Percentiles rank a stretch among this genome's conserved stretches.
Conservation (phyloP, 2,797 vertebrate genomes). For the Galaxias olidus region DNA sequence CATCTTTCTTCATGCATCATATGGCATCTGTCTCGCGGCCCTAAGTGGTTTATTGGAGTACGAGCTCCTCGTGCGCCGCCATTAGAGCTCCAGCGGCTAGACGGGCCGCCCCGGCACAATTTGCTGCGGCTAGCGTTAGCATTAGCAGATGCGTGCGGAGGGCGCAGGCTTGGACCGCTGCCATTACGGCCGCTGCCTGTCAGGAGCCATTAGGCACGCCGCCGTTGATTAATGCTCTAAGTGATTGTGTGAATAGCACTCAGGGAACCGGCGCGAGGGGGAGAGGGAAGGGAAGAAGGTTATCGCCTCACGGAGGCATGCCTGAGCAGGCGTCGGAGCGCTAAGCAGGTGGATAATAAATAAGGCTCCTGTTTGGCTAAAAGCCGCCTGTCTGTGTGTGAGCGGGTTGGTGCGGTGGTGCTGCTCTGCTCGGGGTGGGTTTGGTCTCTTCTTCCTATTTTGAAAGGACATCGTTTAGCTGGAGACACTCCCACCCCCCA, state of each 20-base stretch:
- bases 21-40: constrained; percentile 62
- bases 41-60: constrained; percentile 78
- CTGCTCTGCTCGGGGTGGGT: constrained; percentile 30
- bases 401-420: constrained; percentile 37
- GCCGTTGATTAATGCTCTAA: constrained; percentile 90
- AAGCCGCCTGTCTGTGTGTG: constrained; percentile 19
- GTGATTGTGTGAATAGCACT: constrained; percentile 86
- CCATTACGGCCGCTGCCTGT: constrained; percentile 81
- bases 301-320: constrained; percentile 81
- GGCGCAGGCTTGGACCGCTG: constrained; percentile 66
- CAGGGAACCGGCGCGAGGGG: constrained; percentile 71
- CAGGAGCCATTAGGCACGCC: constrained; percentile 86
- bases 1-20: constrained; percentile 75
- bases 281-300: constrained; percentile 74
- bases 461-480: constrained; percentile 50
- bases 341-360: constrained; percentile 76
- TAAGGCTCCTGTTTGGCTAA: constrained; percentile 31
- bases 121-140: constrained; percentile 65
- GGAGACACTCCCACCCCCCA: constrained; percentile 33
- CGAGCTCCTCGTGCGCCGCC: constrained; percentile 40
- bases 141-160: constrained; percentile 69
- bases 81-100: constrained; percentile 56
- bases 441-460: constrained; percentile 71
- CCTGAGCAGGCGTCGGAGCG: constrained; percentile 67
- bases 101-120: constrained; percentile 45